These are phyloP conservation scores for Pollicipes pollicipes DNA, from an alignment of 1,140 invertebrate species.

Conservation along the genomic window DNA sequence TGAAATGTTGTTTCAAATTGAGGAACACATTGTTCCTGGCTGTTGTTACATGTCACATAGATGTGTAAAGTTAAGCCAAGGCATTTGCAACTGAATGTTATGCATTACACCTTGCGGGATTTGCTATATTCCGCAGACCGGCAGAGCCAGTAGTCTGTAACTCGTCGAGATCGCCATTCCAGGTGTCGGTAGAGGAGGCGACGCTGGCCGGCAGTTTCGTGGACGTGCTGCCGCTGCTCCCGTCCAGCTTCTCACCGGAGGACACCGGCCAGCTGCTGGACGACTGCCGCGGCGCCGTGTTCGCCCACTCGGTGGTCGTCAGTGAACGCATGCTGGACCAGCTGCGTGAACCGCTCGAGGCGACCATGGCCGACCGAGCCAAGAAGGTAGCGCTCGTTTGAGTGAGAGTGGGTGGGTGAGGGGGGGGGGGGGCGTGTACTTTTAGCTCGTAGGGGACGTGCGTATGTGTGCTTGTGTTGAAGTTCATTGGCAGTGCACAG, in stretches of 20 bases:
- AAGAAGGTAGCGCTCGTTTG: conserved; percentile 31
- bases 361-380: conserved; percentile 49
- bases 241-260: conserved; percentile 53
- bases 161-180: background rate
- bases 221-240: conserved; percentile 37
- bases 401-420: no score
- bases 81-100: no score
- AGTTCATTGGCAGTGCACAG: no score
- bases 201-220: conserved; percentile 6
- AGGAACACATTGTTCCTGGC: no score
- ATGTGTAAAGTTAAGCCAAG: no score
- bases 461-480: no score
- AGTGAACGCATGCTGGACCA: conserved; percentile 44
- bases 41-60: no score
- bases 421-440: no score
- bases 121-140: no score
- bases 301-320: conserved; percentile 32
- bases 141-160: background rate
- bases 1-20: no score
- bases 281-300: conserved; percentile 10
- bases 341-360: conserved; percentile 46
- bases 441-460: no score
- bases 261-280: conserved; percentile 56
- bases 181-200: conserved; percentile 11
- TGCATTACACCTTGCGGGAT: no score